These are phyloP conservation scores for Perognathus longimembris DNA, from an alignment of 2,113 vertebrate species.

Conservation along the genomic window DNA sequence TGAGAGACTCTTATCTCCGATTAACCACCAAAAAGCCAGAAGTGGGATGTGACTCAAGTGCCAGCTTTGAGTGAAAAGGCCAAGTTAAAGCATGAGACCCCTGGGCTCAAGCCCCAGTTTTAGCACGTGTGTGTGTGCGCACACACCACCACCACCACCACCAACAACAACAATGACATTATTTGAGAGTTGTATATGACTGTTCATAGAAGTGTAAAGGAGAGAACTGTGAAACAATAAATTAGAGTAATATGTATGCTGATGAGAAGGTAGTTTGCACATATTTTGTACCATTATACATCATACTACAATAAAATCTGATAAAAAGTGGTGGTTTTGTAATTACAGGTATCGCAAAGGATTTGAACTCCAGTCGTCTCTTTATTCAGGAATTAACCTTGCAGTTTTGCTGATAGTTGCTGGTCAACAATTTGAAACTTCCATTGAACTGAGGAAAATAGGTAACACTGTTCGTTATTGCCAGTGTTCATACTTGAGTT, in stretches of 20 bases:
- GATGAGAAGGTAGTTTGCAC: background rate
- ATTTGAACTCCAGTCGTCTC: constrained; percentile 96
- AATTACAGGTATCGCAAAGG: constrained; percentile 95
- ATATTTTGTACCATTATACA: background rate
- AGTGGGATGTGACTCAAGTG: too few species aligned
- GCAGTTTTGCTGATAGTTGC: constrained; percentile 94
- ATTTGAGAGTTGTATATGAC: background rate
- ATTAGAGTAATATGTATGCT: background rate
- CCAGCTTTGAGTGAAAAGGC: too few species aligned
- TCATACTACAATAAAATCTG: background rate
- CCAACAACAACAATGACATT: too few species aligned
- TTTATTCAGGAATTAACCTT: constrained; percentile 97
- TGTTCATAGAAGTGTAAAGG: background rate
- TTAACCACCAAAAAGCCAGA: too few species aligned
- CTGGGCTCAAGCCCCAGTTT: too few species aligned
- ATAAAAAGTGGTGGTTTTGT: constrained; percentile 37
- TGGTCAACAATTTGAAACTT: constrained; percentile 96
- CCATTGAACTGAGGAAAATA: constrained; percentile 96
- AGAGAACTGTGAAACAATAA: background rate
- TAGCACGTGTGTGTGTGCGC: too few species aligned
- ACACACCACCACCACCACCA: too few species aligned
- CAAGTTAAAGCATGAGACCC: too few species aligned
- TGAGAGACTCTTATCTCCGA: too few species aligned
- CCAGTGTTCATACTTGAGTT: background rate
- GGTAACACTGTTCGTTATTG: constrained; percentile 87